phyloP scores from a whole-genome alignment of 1,140 invertebrate genomes.

The Zaprionus tsacasi region DNA sequence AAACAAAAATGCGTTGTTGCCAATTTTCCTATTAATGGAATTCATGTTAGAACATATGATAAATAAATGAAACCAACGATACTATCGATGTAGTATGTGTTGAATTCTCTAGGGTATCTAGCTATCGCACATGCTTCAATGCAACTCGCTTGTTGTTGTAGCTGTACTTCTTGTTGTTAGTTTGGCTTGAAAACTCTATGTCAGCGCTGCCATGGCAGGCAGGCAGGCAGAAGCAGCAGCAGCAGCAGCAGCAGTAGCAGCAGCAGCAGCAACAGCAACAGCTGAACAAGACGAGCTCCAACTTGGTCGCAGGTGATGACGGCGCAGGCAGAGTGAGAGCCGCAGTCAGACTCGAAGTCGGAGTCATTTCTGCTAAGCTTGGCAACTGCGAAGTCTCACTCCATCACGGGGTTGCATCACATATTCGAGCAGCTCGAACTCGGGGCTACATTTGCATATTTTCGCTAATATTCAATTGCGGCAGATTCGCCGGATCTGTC shows the following conservation, averaged over 20 bases:
- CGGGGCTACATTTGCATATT: constrained; percentile 39
- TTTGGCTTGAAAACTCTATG: constrained; percentile 71
- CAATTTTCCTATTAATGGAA: too few species aligned
- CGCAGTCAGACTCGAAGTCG: not conserved
- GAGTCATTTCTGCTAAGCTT: constrained; percentile 64
- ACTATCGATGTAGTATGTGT: too few species aligned
- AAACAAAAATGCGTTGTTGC: not conserved
- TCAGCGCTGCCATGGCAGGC: constrained; percentile 45
- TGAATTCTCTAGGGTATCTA: not conserved
- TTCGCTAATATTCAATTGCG: constrained; percentile 19
- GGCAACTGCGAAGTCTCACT: constrained; percentile 27
- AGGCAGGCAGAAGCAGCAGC: constrained; percentile 26
- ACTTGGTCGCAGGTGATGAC: not conserved
- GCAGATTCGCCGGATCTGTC: constrained; percentile 6
- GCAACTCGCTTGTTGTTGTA: constrained; percentile 4
- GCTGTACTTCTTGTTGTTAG: constrained; percentile 32
- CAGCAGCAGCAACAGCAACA: constrained; percentile 33
- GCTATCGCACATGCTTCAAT: not conserved
- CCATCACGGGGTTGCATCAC: constrained; percentile 54
- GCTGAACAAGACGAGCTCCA: constrained; percentile 4
- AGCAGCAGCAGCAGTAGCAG: constrained; percentile 27
- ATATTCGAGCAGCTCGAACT: constrained; percentile 10
- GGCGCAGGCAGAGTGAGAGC: not conserved
- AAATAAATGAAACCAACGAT: too few species aligned
- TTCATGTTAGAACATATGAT: not conserved